phyloP scores from a whole-genome alignment of 2,888 invertebrate genomes.

The Rugalucina vietnamica region DNA sequence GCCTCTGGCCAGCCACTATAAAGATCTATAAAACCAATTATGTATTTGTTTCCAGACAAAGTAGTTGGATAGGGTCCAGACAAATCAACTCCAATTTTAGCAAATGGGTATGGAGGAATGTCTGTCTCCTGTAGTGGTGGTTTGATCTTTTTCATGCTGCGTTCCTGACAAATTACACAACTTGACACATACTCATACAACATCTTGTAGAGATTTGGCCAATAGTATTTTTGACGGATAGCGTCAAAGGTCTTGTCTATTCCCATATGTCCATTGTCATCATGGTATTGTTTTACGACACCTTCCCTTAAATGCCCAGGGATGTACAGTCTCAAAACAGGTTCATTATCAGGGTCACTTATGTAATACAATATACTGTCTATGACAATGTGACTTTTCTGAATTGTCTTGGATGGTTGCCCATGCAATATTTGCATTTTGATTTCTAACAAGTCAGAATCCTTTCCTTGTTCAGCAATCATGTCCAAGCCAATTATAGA shows the following conservation, averaged over 20 bases:
- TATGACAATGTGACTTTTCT: background rate
- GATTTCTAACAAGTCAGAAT: background rate
- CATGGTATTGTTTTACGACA: slow-evolving; percentile 20
- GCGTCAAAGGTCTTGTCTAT: slow-evolving; percentile 8
- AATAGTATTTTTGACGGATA: slow-evolving; percentile 21
- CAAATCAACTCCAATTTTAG: slow-evolving; percentile 41
- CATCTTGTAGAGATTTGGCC: slow-evolving; percentile 4
- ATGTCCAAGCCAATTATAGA: slow-evolving; percentile 2
- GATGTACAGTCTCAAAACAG: slow-evolving; percentile 5
- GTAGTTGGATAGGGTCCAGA: slow-evolving; percentile 43
- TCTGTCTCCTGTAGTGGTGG: slow-evolving; percentile 45
- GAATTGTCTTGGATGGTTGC: background rate
- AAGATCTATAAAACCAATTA: slow-evolving; percentile 27
- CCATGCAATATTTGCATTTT: background rate
- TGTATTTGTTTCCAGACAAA: slow-evolving; percentile 41
- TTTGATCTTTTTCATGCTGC: slow-evolving; percentile 1
- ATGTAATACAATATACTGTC: slow-evolving; percentile 30
- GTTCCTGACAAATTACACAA: slow-evolving; percentile 38
- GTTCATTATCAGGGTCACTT: slow-evolving; percentile 31
- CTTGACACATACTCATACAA: slow-evolving; percentile 4
- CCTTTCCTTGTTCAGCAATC: background rate
- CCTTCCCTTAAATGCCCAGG: background rate
- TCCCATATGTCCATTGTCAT: slow-evolving; percentile 12
- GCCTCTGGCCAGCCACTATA: slow-evolving; percentile 31
- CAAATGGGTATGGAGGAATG: slow-evolving; percentile 44